Evolutionary conservation across 2,797 vertebrate species (phyloP).

Genomic region (Podargus strigoides): DNA sequence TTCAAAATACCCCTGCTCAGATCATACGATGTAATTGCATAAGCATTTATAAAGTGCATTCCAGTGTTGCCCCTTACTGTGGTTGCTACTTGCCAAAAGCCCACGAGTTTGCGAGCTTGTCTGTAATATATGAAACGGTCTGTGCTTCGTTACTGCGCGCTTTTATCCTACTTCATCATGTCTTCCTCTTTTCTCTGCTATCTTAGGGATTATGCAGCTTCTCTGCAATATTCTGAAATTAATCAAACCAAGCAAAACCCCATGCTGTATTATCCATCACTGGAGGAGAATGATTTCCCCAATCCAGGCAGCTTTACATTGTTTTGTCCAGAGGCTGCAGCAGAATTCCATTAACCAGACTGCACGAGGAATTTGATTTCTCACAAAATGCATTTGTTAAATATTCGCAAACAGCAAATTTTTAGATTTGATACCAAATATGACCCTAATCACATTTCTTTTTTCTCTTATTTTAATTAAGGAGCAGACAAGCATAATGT

Average conservation of each 20-base stretch:
- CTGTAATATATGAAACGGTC: conserved; percentile 11
- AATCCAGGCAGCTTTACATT: conserved; percentile 66
- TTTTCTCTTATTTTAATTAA: conserved; percentile 59
- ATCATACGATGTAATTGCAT: not conserved
- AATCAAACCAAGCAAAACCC: conserved; percentile 78
- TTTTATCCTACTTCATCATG: conserved; percentile 66
- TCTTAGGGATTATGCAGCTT: conserved; percentile 77
- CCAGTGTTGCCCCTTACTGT: conserved; percentile 44
- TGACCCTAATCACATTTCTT: conserved; percentile 10
- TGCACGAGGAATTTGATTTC: conserved; percentile 29
- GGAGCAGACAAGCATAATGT: conserved; percentile 19
- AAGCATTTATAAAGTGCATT: conserved; percentile 36
- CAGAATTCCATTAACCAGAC: conserved; percentile 70
- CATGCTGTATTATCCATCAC: conserved; percentile 73
- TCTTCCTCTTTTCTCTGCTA: conserved; percentile 60
- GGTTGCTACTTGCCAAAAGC: conserved; percentile 27
- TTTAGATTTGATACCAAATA: conserved; percentile 9
- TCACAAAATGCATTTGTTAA: conserved; percentile 53
- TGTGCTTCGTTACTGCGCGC: conserved; percentile 22
- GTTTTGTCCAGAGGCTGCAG: conserved; percentile 69
- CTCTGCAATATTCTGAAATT: conserved; percentile 78
- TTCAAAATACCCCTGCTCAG: not conserved
- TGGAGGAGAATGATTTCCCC: conserved; percentile 66
- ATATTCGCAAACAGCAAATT: conserved; percentile 41
- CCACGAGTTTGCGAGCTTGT: not conserved